These are phyloP conservation scores for Pocota personata DNA, from an alignment of 2,888 invertebrate genomes.

Conservation along the genomic window DNA sequence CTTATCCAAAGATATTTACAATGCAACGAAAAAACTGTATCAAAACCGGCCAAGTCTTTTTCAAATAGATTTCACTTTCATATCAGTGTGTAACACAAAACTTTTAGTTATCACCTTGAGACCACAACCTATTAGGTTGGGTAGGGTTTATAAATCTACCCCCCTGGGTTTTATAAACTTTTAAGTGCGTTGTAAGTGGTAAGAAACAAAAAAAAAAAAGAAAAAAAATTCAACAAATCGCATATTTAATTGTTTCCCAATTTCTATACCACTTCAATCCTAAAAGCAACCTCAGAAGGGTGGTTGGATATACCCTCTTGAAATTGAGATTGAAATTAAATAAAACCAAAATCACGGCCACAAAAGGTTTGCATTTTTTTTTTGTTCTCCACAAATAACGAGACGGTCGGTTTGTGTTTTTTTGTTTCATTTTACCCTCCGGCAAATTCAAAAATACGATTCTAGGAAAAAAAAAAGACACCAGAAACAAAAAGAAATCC, in stretches of 20 bases:
- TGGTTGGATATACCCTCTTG: neutral
- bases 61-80: no score
- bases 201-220: no score
- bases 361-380: slow-evolving; percentile 8
- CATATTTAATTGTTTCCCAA: neutral
- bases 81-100: no score
- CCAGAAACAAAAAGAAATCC: neutral
- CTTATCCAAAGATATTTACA: no score
- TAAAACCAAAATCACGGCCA: neutral
- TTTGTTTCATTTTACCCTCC: neutral
- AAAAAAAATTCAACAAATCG: neutral
- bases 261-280: neutral
- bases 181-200: no score
- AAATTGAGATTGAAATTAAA: slow-evolving; percentile 1
- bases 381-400: neutral
- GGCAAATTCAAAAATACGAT: neutral
- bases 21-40: no score
- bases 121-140: no score
- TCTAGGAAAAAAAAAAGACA: neutral
- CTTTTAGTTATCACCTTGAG: no score
- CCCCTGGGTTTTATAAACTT: no score
- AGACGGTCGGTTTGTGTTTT: neutral
- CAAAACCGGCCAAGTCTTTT: no score
- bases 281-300: neutral
- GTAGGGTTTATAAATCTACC: no score